Evolutionary conservation across 2,888 invertebrate genomes (phyloP).

Genomic region (Ophioninae sp.): DNA sequence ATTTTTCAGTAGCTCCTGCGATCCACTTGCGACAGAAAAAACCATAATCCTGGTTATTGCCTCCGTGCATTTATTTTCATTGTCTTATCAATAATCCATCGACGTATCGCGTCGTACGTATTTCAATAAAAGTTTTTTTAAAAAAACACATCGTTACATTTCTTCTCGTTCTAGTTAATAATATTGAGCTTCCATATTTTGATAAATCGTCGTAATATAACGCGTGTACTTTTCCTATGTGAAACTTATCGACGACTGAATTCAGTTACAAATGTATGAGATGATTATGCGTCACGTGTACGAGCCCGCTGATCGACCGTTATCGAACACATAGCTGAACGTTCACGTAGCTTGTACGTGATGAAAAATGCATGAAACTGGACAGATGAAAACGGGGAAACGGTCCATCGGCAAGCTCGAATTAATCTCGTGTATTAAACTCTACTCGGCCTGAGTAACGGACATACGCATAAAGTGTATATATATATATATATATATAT

Average conservation of each 20-base stretch:
- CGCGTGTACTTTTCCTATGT: constrained; percentile 26
- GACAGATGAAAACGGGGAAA: constrained; percentile 13
- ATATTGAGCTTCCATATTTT: constrained; percentile 61
- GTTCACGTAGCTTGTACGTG: background rate
- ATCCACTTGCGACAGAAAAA: background rate
- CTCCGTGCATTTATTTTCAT: constrained; percentile 50
- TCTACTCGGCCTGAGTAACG: constrained; percentile 56
- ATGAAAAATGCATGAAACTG: constrained; percentile 10
- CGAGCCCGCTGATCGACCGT: constrained; percentile 39
- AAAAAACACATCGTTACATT: constrained; percentile 36
- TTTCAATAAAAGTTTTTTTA: constrained; percentile 31
- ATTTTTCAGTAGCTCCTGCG: constrained; percentile 40
- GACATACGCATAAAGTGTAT: constrained; percentile 20
- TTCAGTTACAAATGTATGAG: constrained; percentile 51
- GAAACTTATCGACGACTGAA: constrained; percentile 29
- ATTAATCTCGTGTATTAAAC: constrained; percentile 45
- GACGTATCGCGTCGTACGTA: constrained; percentile 37
- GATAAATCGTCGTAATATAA: constrained; percentile 44
- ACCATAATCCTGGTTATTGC: constrained; percentile 8
- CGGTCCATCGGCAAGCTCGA: constrained; percentile 36
- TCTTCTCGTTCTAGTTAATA: constrained; percentile 52
- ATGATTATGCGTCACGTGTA: constrained; percentile 21
- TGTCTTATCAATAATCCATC: constrained; percentile 28
- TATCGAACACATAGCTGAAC: constrained; percentile 12
- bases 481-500: constrained; percentile 45